Base-by-base conservation (phyloP, 1,140 invertebrate genomes). In the Trachymyrmex cornetzi region DNA sequence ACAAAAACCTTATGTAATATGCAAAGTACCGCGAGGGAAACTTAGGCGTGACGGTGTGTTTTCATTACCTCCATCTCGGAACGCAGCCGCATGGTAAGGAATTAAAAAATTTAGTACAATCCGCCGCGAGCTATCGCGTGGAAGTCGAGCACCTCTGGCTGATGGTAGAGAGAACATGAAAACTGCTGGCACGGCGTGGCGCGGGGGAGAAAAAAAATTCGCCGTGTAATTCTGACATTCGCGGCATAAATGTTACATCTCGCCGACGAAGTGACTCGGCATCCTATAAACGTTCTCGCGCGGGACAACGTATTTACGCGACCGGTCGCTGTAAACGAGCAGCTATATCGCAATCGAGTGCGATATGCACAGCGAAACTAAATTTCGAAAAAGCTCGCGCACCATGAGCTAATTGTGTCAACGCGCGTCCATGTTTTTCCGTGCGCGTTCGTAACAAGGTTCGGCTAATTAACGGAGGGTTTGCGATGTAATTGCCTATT, bases 81-180 rank as follows among this genome's bases (percentile, higher is more conserved):
- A 34, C 57, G 55, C 38, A 61, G 34, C 53, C 55, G 53, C 67
- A 7, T 16, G 61, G 57, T 14, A 53, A 69, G 50, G 50, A 82
- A 89, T 89, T 89, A 89, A 89, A 89, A 89, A 87, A 89, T 89
- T 89, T 89, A 89, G 69, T 77, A 48, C 88, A 64, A 79, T 72
- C 44, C 34, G 69, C 55, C 77, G 55, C 82, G 48, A 27, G 88
- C 77, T 89, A 89, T 89, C 86, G 84, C 88, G 75, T 74, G 85
- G 77, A 87, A 85, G 88, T 72, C 77, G 74, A 77, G 79, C 63
- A 71, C 48, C 80, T 87, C 67, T 57, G 27, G 55, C 11, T n/a
- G 48, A 19, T 14, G 11, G 59, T 24, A 9, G 12, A 48, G 63
- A 53, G 38, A 57, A 24, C 69, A 80, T 67, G 64, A 69, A 79